Base-by-base conservation (phyloP, 2,797 vertebrate species). In the Potorous gilbertii region DNA sequence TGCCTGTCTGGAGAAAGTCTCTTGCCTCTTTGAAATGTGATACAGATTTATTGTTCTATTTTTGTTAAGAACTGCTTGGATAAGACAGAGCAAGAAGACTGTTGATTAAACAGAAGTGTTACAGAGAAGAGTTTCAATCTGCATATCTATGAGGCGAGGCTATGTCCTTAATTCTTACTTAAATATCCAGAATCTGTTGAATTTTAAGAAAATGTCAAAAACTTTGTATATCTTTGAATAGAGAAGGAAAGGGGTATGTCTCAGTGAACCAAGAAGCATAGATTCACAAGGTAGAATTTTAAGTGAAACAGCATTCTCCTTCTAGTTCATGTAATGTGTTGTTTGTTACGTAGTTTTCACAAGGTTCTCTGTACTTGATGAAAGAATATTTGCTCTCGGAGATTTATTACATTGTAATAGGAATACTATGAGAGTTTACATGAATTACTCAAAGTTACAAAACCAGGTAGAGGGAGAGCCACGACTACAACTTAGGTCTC, bases 121-220 rank as follows among this genome's bases (percentile, higher is more conserved):
- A 5, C 56, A 90, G 93, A 95, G 93, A 92, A 16, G 90, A 91
- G 94, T 93, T 96, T 91, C 55, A 96, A 74, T 74, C 40, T 95
- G 91, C 62, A 95, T 94, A 92, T 55, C 27, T 92, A 62, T 54
- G 90, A 91, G 46, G 34, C 50, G 90, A 91, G 46, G 34, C 50
- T 1, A 1, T 96, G 18, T 94, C 56, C 94, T 92, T 93, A 91
- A 52, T 1, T 93, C 62, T 93, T 89, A 93, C 24, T 52, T 96
- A 92, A 94, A 95, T 27, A 56, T 95, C 90, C 91, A 56, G 50
- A 56, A 21, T 54, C 40, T 54, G 28, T 90, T 96, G 46, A 91
- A 18, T 16, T 95, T 92, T 94, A 90, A 95, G 55, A 93, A 34
- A 91, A 4, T 55, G 94, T 55, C n/a, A 54, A 54, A 55, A 89